Evolutionary conservation across 2,113 vertebrate species (phyloP).

Genomic region (Probosciger aterrimus): DNA sequence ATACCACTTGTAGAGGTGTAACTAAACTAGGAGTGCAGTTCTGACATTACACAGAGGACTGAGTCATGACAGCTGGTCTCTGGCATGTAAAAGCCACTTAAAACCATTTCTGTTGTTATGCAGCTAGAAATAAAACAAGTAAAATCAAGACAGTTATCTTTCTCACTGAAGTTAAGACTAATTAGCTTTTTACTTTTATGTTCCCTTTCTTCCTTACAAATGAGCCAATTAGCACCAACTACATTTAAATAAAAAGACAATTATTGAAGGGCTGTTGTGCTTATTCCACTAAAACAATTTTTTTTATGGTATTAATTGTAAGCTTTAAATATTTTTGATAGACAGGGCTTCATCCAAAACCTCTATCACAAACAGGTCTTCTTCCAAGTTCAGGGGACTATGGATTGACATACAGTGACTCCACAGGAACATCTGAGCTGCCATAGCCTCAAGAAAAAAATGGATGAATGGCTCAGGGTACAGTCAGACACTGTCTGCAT

Average conservation of each 20-base stretch:
- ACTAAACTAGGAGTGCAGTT: not conserved
- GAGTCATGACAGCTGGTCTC: not conserved
- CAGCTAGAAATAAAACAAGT: not conserved
- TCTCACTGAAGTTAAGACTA: not conserved
- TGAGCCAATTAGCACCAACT: not conserved
- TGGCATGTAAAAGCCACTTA: not conserved
- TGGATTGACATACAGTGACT: not conserved
- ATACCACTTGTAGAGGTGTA: accelerated
- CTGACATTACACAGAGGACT: not conserved
- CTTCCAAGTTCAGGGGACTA: not conserved
- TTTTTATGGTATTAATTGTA: not conserved
- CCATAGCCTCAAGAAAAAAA: not conserved
- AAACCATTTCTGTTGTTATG: not conserved
- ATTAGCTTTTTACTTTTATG: not conserved
- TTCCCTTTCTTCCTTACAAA: not conserved
- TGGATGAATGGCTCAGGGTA: not conserved
- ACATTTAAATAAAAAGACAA: not conserved
- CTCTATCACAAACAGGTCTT: not conserved
- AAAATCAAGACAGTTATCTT: not conserved
- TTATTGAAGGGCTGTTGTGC: not conserved
- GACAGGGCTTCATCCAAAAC: not conserved
- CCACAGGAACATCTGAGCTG: accelerated
- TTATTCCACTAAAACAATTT: not conserved
- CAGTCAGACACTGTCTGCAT: not conserved
- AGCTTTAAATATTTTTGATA: not conserved